Evolutionary conservation across 2,113 vertebrate genomes (phyloP), one percentile per base, ranked within the genome.

Genomic region (Daphoenositta chrysoptera): DNA sequence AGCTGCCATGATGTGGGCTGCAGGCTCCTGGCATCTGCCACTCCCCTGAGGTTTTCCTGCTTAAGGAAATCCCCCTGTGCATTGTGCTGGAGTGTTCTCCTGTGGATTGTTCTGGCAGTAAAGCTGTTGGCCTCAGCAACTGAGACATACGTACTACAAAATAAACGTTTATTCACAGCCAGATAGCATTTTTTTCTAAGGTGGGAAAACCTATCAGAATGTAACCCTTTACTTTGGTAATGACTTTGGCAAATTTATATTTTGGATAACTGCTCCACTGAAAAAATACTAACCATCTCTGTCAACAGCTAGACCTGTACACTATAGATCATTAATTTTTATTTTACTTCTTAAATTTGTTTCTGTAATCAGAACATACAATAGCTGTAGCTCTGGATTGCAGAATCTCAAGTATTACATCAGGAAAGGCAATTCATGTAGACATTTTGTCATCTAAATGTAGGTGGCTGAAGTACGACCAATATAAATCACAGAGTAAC

Each of bases 51-150:
- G 20, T 42, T 42, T 80, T 35, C 31, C 66, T 35, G 28, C 4
- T 35, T 56, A 42, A 42, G 42, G 35, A 72, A 63, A 42, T 4
- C 3, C 5, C 3, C 1, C 21, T 6, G 23, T n/a, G 9, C 6
- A 7, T 23, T 5, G 3, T 4, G 3, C 19, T 58, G 10, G 31
- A 45, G 30, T 9, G 4, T 15, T 81, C 13, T 13, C 9, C 30
- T 76, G 16, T 27, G 12, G 6, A 21, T 37, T 11, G 2, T 35
- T 18, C 30, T 35, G 10, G 11, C 22, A 33, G 2, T 6, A 5
- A 42, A 63, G 26, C 48, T 51, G 53, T 47, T 50, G 0, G 0
- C 26, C 37, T 57, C 8, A 6, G 35, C 0, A 0, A 44, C 31
- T 50, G 53, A 56, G 53, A 44, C 11, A 50, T 22, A 9, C 4